These are phyloP conservation scores for Emydoidea blandingii DNA, from an alignment of 2,797 vertebrate species.

Conservation along the genomic window DNA sequence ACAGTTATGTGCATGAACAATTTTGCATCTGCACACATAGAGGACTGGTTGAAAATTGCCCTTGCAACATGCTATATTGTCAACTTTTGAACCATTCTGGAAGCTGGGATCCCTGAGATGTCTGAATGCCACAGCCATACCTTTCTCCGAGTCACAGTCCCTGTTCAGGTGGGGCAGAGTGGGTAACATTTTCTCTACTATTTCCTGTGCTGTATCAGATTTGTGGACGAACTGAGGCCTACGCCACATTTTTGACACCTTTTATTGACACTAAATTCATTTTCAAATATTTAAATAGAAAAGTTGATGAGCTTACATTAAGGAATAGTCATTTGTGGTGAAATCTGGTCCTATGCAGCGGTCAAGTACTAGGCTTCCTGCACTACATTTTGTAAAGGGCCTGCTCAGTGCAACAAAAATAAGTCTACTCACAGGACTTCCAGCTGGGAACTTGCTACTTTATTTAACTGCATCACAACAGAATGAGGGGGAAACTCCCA, in stretches of 20 bases:
- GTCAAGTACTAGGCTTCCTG: not conserved
- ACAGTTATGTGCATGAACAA: not conserved
- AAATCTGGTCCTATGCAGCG: not conserved
- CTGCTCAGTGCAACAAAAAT: not conserved
- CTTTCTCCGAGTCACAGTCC: not conserved
- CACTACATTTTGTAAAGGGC: not conserved
- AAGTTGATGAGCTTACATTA: not conserved
- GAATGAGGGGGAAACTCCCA: not conserved
- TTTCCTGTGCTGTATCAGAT: not conserved
- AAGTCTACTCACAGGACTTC: not conserved
- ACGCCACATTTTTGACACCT: not conserved
- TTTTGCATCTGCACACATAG: not conserved
- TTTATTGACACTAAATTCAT: not conserved
- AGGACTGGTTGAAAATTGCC: not conserved
- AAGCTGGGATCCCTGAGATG: not conserved
- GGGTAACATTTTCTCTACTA: not conserved
- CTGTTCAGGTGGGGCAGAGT: not conserved
- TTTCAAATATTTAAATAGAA: not conserved
- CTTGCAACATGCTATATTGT: not conserved
- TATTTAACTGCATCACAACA: not conserved
- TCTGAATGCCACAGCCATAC: not conserved
- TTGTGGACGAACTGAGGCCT: not conserved
- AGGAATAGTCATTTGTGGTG: not conserved
- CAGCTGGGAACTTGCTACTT: not conserved
- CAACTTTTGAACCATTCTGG: not conserved